Conservation (phyloP, 2,797 vertebrate genomes). For the Cheirogaleus major region DNA sequence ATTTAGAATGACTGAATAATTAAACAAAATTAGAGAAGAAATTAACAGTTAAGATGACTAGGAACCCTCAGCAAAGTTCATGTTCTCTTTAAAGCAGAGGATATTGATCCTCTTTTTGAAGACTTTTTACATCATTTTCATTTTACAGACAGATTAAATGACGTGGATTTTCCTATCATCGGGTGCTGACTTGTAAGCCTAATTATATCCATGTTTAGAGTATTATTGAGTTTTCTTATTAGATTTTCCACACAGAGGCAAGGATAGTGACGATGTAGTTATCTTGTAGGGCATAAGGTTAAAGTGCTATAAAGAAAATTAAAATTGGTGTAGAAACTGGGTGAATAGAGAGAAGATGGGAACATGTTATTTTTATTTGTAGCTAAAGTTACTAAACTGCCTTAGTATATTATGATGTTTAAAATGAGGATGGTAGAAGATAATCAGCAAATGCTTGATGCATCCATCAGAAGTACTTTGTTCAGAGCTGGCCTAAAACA, state of each 20-base stretch:
- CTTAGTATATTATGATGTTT: background rate
- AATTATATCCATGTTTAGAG: conserved; percentile 39
- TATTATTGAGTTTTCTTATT: conserved; percentile 56
- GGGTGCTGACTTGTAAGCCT: background rate
- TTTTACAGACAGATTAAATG: conserved; percentile 1
- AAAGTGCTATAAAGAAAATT: background rate
- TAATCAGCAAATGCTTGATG: background rate
- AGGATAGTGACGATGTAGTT: background rate
- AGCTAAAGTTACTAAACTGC: background rate
- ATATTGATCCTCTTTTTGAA: background rate
- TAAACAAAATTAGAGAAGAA: background rate
- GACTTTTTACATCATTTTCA: background rate
- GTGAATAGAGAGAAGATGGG: background rate
- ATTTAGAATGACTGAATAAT: background rate
- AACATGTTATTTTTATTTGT: background rate
- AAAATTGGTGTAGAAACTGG: background rate
- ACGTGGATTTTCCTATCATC: background rate
- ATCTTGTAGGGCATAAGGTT: conserved; percentile 32
- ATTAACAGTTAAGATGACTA: background rate
- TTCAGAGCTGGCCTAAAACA: background rate
- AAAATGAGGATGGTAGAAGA: background rate
- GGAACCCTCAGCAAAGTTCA: background rate
- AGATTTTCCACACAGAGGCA: conserved; percentile 51
- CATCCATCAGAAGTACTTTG: background rate
- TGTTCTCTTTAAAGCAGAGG: conserved; percentile 21